These are phyloP conservation scores for Acanthurus tractus DNA, from an alignment of 2,797 vertebrate genomes.

Conservation along the genomic window DNA sequence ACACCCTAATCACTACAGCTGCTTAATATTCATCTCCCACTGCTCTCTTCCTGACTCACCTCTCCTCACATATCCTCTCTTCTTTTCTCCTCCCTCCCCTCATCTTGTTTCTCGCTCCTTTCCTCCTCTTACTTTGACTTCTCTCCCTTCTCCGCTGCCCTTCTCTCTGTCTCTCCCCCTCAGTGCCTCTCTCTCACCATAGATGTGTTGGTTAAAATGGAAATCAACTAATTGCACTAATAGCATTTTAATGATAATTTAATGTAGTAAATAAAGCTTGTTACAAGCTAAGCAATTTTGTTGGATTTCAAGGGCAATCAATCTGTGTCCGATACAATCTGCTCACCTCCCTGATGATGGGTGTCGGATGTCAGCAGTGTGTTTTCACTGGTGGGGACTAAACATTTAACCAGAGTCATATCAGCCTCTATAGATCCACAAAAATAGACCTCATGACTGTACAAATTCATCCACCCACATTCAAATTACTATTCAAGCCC, in stretches of 20 bases:
- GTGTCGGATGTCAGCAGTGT: constrained; percentile 22
- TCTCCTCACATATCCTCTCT: constrained; percentile 42
- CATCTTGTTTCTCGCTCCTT: constrained; percentile 1
- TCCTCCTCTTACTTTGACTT: constrained; percentile 17
- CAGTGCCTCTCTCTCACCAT: constrained; percentile 13
- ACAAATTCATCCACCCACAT: neutral
- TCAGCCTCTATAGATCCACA: constrained; percentile 5
- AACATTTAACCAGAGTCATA: constrained; percentile 1
- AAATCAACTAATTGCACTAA: constrained; percentile 77
- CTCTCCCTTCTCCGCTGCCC: neutral
- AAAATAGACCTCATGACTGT: neutral
- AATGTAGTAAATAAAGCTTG: constrained; percentile 80
- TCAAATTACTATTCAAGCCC: neutral
- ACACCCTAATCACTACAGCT: constrained; percentile 87
- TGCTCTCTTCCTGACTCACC: constrained; percentile 67
- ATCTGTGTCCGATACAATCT: constrained; percentile 71
- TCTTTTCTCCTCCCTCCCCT: constrained; percentile 33
- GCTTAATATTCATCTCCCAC: constrained; percentile 84
- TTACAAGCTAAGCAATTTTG: constrained; percentile 75
- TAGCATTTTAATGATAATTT: constrained; percentile 80
- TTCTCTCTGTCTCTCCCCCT: neutral
- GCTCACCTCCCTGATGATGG: constrained; percentile 53
- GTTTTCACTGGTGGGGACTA: constrained; percentile 27
- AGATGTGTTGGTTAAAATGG: constrained; percentile 70
- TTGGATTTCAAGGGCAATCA: constrained; percentile 79